phyloP scores from a whole-genome alignment of 2,797 vertebrate genomes.

The Xenopus petersii region DNA sequence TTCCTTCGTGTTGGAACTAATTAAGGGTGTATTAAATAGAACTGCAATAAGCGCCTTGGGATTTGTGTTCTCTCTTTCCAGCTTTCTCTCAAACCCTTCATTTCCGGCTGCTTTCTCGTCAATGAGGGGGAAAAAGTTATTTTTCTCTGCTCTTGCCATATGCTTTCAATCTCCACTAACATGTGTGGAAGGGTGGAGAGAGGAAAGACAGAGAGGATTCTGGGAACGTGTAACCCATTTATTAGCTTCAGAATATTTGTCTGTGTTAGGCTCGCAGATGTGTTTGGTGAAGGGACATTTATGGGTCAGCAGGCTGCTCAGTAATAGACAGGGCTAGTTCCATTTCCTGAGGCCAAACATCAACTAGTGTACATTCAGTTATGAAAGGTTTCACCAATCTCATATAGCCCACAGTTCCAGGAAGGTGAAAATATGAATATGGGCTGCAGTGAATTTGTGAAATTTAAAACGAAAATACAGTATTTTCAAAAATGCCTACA shows the following conservation, averaged over 20 bases:
- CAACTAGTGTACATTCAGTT: background rate
- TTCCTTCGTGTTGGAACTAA: background rate
- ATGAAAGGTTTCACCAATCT: background rate
- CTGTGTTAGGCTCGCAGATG: background rate
- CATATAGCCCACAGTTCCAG: too few relatives aligned
- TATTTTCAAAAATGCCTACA: too few relatives aligned
- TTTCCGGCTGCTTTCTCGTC: conserved; percentile 9
- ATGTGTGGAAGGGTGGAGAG: conserved; percentile 33
- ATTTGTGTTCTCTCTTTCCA: background rate
- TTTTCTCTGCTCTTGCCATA: conserved; percentile 17
- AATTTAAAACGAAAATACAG: too few relatives aligned
- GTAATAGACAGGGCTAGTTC: background rate
- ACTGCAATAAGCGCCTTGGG: background rate
- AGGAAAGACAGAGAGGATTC: conserved; percentile 4
- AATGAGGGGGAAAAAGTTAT: background rate
- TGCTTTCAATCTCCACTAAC: conserved; percentile 31
- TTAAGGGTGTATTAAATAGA: background rate
- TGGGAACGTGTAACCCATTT: conserved; percentile 1
- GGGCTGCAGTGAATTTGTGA: too few relatives aligned
- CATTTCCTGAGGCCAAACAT: background rate
- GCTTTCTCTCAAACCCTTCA: background rate
- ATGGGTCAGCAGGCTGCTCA: background rate
- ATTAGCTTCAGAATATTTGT: background rate
- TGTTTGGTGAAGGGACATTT: background rate
- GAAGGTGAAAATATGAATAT: too few relatives aligned